Evolutionary conservation across 1,140 invertebrate genomes (phyloP).

Genomic region (Drosophila murphyi): DNA sequence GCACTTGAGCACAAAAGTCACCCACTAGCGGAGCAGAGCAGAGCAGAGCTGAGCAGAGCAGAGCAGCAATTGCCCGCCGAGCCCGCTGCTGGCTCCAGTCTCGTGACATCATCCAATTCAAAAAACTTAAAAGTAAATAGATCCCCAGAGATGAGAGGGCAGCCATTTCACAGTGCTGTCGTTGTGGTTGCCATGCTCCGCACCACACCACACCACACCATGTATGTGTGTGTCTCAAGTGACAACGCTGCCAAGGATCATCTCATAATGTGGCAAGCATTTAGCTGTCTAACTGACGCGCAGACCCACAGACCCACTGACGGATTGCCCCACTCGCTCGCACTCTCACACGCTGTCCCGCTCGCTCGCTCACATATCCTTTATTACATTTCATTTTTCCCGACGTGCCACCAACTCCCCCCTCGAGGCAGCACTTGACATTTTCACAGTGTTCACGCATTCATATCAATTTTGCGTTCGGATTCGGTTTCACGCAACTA

Average conservation of each 20-base stretch:
- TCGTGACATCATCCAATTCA: conserved; percentile 81
- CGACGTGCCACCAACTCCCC: conserved; percentile 19
- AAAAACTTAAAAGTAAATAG: conserved; percentile 82
- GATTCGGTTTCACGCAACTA: conserved; percentile 72
- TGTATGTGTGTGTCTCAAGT: conserved; percentile 69
- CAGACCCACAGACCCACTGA: conserved; percentile 61
- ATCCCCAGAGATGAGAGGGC: conserved; percentile 69
- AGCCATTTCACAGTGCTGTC: conserved; percentile 42
- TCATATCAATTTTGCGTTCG: conserved; percentile 75
- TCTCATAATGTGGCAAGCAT: conserved; percentile 79
- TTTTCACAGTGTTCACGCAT: conserved; percentile 74
- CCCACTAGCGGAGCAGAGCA: conserved; percentile 26
- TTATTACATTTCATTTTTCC: conserved; percentile 15
- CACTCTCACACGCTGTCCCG: background rate
- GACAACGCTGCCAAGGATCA: conserved; percentile 79
- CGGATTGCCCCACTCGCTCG: conserved; percentile 1
- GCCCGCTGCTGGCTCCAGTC: conserved; percentile 4
- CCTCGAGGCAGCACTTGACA: conserved; percentile 63
- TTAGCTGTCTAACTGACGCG: conserved; percentile 53
- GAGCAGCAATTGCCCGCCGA: background rate
- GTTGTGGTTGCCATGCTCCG: conserved; percentile 14
- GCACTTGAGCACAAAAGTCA: conserved; percentile 59
- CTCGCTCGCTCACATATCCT: conserved; percentile 31
- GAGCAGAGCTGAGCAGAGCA: too few relatives aligned
- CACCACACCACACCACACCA: background rate